Evolutionary conservation across 1,140 invertebrate species (phyloP), one percentile per base, ranked within the genome.

Genomic region (Microvelia longipes): DNA sequence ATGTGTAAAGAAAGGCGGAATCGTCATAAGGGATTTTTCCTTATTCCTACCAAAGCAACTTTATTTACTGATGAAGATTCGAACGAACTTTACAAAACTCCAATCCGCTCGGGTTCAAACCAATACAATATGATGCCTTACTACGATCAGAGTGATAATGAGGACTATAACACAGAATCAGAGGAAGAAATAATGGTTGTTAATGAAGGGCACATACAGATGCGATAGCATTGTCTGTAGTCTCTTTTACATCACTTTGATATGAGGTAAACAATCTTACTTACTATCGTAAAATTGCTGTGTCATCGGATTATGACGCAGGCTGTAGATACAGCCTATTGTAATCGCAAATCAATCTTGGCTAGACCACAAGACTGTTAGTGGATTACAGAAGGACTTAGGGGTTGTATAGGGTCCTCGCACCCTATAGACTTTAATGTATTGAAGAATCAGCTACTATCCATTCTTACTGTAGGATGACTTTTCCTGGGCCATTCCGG

Each of bases 121-220:
- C 5, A 50, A 25, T 64, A 64, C 62, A 64, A 64, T 24, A 64
- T 24, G 62, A 64, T 64, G 62, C 62, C 62, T 64, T 64, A 64
- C 62, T 64, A 64, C 62, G 62, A 68, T 27, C 30, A 68, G 28
- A 29, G 28, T 35, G 30, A 68, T 24, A 29, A n/a, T 68, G 30
- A 30, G 30, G 24, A 68, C 30, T 29, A 30, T 27, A n/a, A 30
- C n/a, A 30, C 28, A 19, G 28, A 35, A 29, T 29, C 28, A 14
- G n/a, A 30, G n/a, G 67, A 25, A 68, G 29, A 30, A 35, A 68
- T 68, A 68, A 25, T 68, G 28, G n/a, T 68, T 35, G 28, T 68
- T 24, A 35, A 68, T 27, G n/a, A 26, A 25, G 28, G 30, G n/a
- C 28, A 68, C 5, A 15, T 68, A n/a, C 24, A 68, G 30, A 29